Conservation (phyloP, 2,888 invertebrate genomes). For the Erynnis tages region DNA sequence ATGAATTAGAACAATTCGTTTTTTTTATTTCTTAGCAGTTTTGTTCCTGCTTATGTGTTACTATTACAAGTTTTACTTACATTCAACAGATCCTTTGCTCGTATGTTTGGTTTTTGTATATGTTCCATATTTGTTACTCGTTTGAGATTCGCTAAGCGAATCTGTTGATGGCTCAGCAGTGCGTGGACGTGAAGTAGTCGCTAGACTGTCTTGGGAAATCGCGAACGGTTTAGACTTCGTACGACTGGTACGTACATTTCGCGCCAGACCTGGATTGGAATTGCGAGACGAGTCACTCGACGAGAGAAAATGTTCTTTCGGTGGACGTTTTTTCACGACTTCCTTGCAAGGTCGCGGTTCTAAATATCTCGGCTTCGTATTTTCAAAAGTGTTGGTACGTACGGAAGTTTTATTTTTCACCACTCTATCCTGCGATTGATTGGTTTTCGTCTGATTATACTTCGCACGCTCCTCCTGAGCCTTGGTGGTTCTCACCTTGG, state of each 20-base stretch:
- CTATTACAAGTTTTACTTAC: too few species aligned
- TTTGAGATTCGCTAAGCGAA: conserved; percentile 65
- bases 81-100: conserved; percentile 48
- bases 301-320: conserved; percentile 70
- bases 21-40: too few species aligned
- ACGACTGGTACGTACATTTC: conserved; percentile 51
- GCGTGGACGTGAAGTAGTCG: conserved; percentile 62
- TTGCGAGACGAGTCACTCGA: conserved; percentile 86
- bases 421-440: conserved; percentile 45
- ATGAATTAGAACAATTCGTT: too few species aligned
- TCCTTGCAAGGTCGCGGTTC: conserved; percentile 72
- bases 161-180: conserved; percentile 76
- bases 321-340: conserved; percentile 41
- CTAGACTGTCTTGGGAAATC: conserved; percentile 76
- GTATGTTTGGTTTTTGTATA: conserved; percentile 60
- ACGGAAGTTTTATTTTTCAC: conserved; percentile 33
- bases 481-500: conserved; percentile 63
- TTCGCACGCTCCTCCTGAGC: conserved; percentile 70
- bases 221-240: conserved; percentile 56
- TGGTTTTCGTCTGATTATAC: conserved; percentile 58
- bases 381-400: conserved; percentile 49
- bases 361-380: conserved; percentile 82
- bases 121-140: conserved; percentile 64
- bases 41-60: too few species aligned
- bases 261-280: conserved; percentile 83